phyloP scores from a whole-genome alignment of 2,888 invertebrate species.

The Drosophila multiciliata region DNA sequence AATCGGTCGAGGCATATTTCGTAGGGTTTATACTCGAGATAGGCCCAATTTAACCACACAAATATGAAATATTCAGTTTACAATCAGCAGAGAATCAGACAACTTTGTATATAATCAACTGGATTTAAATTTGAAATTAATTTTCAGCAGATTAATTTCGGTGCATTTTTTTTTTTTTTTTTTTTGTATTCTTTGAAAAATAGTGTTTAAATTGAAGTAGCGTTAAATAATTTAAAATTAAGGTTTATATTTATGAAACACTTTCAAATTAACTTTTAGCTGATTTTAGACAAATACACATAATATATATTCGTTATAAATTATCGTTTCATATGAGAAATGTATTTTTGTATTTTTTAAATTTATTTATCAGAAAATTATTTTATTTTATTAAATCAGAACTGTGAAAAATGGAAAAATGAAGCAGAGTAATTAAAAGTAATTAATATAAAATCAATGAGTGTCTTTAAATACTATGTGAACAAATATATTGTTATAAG shows the following conservation, averaged over 20 bases:
- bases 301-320: accelerated
- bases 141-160: not conserved
- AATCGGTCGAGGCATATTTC: too few species aligned
- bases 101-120: not conserved
- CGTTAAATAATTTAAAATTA: too few species aligned
- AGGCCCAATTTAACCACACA: not conserved
- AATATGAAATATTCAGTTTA: not conserved
- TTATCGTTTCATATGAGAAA: not conserved
- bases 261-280: too few species aligned
- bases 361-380: not conserved
- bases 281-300: not conserved
- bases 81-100: not conserved
- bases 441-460: not conserved
- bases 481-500: too few species aligned
- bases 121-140: not conserved
- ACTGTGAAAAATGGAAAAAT: not conserved
- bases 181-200: not conserved
- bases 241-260: too few species aligned
- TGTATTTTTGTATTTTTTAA: not conserved
- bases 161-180: too few species aligned
- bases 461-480: not conserved
- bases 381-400: not conserved
- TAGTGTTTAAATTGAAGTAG: not conserved
- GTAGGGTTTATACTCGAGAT: too few species aligned
- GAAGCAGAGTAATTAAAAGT: conserved; percentile 3